Evolutionary conservation across 2,797 vertebrate species (phyloP).

Genomic region (Austrolebias charrua): DNA sequence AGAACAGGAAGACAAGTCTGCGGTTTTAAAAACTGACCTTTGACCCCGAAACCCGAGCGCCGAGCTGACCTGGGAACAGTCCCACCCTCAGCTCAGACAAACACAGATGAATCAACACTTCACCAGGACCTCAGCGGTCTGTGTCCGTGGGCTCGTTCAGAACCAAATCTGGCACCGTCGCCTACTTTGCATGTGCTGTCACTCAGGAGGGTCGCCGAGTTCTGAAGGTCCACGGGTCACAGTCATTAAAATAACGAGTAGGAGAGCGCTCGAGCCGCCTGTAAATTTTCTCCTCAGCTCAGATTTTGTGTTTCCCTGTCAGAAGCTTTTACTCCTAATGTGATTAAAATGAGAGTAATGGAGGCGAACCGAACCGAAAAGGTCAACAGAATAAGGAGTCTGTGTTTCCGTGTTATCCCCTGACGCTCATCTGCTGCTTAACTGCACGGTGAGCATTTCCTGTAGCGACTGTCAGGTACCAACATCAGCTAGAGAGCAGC

Average conservation of each 20-base stretch:
- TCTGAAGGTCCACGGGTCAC: slow-evolving; percentile 39
- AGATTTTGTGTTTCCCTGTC: neutral
- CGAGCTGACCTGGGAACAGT: neutral
- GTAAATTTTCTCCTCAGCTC: slow-evolving; percentile 6
- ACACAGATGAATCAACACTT: slow-evolving; percentile 14
- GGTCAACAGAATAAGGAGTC: slow-evolving; percentile 4
- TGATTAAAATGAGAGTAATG: slow-evolving; percentile 11
- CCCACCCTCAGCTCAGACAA: neutral
- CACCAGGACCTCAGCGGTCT: slow-evolving; percentile 4
- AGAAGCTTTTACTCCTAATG: neutral
- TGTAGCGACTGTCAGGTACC: slow-evolving; percentile 14
- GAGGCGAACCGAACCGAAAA: slow-evolving; percentile 17
- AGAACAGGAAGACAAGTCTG: slow-evolving; percentile 12
- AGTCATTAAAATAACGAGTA: slow-evolving; percentile 36
- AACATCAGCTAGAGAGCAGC: slow-evolving; percentile 8
- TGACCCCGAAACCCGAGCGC: slow-evolving; percentile 15
- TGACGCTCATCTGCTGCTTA: slow-evolving; percentile 1
- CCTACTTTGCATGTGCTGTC: slow-evolving; percentile 18
- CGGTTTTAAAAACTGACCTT: slow-evolving; percentile 16
- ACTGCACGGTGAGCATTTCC: slow-evolving; percentile 19
- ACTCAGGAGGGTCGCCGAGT: slow-evolving; percentile 14
- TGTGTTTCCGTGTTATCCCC: neutral
- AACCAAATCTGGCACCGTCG: slow-evolving; percentile 8
- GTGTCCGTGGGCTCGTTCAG: slow-evolving; percentile 3
- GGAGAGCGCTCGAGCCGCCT: slow-evolving; percentile 16